Conservation (phyloP, 2,888 invertebrate genomes). For the Pediacus dermestoides region DNA sequence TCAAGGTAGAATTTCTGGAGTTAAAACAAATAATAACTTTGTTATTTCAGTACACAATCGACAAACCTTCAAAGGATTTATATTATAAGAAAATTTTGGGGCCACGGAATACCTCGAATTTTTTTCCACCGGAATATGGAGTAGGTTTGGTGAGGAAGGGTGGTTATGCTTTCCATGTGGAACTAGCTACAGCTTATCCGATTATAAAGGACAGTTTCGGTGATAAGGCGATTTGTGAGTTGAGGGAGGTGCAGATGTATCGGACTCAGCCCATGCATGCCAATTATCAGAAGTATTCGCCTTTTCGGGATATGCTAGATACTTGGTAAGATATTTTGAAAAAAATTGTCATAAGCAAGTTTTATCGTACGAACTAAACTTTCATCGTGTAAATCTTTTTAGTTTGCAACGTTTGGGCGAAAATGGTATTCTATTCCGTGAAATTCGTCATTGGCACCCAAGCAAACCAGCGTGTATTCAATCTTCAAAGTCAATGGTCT, state of each 20-base stretch:
- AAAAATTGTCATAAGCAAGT: too few relatives aligned
- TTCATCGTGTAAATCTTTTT: slow-evolving; percentile 15
- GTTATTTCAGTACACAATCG: slow-evolving; percentile 38
- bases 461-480: slow-evolving; percentile 39
- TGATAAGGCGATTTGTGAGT: slow-evolving; percentile 40
- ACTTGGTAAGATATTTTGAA: slow-evolving; percentile 43
- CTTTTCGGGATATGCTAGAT: slow-evolving; percentile 41
- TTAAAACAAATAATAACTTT: slow-evolving; percentile 1
- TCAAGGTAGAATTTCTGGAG: slow-evolving; percentile 46
- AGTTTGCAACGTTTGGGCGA: slow-evolving; percentile 40
- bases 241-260: slow-evolving; percentile 41
- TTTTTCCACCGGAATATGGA: slow-evolving; percentile 34
- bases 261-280: slow-evolving; percentile 34
- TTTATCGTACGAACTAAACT: too few relatives aligned
- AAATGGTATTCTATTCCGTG: slow-evolving; percentile 36
- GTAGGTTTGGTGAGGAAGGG: slow-evolving; percentile 36
- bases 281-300: slow-evolving; percentile 40
- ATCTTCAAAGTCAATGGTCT: slow-evolving; percentile 23
- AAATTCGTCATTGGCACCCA: slow-evolving; percentile 38
- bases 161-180: slow-evolving; percentile 44
- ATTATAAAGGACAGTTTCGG: slow-evolving; percentile 39
- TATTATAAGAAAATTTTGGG: slow-evolving; percentile 56
- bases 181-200: slow-evolving; percentile 42
- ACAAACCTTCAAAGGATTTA: slow-evolving; percentile 57
- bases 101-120: slow-evolving; percentile 29